These are phyloP conservation scores for Pantherophis guttatus DNA, from an alignment of 2,113 vertebrate species.

Conservation along the genomic window DNA sequence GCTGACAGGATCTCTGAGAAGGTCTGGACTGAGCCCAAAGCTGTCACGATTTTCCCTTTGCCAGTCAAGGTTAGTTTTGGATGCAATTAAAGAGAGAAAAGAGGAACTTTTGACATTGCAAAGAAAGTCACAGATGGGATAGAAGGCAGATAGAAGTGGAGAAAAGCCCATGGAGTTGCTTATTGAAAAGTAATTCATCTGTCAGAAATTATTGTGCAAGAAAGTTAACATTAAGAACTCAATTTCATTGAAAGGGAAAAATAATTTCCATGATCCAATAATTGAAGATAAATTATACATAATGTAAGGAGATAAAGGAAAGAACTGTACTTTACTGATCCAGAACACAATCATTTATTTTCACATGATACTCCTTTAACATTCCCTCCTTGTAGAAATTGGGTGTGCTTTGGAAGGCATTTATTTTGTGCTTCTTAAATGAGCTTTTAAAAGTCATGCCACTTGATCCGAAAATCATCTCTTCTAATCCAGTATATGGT, in stretches of 20 bases:
- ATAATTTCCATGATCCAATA: background rate
- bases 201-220: background rate
- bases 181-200: background rate
- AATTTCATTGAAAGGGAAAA: background rate
- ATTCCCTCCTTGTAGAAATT: background rate
- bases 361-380: background rate
- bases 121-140: constrained; percentile 40
- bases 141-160: constrained; percentile 38
- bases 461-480: background rate
- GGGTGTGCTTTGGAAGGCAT: background rate
- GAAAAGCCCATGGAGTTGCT: background rate
- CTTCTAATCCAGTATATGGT: background rate
- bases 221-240: background rate
- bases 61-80: constrained; percentile 82
- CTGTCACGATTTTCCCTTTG: constrained; percentile 86
- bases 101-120: constrained; percentile 69
- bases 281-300: background rate
- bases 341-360: background rate
- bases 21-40: constrained; percentile 82
- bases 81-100: constrained; percentile 71
- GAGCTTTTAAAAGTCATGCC: background rate
- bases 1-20: constrained; percentile 80
- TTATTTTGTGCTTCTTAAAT: background rate
- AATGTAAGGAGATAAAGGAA: background rate
- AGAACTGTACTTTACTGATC: background rate